Evolutionary conservation across 2,888 invertebrate species (phyloP).

Genomic region (Loripinus fragilis): DNA sequence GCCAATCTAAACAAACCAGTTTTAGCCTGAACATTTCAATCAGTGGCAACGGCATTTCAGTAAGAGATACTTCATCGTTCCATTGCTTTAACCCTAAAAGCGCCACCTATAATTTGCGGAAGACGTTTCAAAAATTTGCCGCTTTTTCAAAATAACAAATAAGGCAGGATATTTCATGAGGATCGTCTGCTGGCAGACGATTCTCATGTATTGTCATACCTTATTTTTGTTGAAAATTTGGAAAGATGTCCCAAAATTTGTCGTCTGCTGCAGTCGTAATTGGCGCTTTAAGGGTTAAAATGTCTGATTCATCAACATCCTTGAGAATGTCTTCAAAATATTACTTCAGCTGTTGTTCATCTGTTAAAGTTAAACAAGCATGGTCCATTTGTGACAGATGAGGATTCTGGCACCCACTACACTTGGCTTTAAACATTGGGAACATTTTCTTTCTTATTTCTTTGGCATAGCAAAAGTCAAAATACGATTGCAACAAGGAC

Average conservation of each 20-base stretch:
- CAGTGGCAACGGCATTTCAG: constrained; percentile 17
- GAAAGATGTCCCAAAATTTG: no score
- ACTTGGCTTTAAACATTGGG: constrained; percentile 33
- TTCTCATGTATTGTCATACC: no score
- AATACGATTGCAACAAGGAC: constrained; percentile 43
- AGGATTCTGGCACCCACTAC: constrained; percentile 33
- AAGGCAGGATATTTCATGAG: no score
- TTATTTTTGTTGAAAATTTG: no score
- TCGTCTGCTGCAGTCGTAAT: no score
- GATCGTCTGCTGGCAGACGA: no score
- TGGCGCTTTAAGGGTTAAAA: no score
- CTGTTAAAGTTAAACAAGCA: constrained; percentile 30
- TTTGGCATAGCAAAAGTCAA: constrained; percentile 44
- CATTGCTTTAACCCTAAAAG: constrained; percentile 20
- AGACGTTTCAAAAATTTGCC: no score
- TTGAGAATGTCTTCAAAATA: constrained; percentile 46
- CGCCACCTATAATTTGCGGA: no score
- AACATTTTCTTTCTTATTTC: constrained; percentile 32
- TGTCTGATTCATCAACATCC: constrained; percentile 28
- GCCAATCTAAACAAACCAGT: constrained; percentile 36
- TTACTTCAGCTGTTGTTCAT: constrained; percentile 29
- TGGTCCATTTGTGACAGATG: constrained; percentile 40
- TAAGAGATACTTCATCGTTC: constrained; percentile 19
- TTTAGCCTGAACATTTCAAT: constrained; percentile 40
- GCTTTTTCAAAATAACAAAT: no score